Evolutionary conservation across 2,113 vertebrate genomes (phyloP).

Genomic region (Zapus hudsonius): DNA sequence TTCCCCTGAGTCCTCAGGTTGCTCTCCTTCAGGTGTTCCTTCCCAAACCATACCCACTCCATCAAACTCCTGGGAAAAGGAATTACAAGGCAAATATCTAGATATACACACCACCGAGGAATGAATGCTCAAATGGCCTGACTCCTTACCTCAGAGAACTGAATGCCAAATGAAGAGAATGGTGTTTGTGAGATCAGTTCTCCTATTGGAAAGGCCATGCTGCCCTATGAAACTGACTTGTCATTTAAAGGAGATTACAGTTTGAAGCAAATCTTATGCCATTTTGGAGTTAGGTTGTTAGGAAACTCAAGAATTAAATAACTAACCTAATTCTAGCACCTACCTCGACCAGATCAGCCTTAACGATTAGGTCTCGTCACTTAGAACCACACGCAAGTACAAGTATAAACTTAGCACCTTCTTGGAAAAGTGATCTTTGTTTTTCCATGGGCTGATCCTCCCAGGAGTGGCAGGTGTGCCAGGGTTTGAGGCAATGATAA

Average conservation of each 20-base stretch:
- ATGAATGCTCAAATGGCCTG: background rate
- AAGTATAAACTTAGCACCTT: constrained; percentile 8
- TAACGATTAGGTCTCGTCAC: background rate
- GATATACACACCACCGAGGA: background rate
- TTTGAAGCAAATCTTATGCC: constrained; percentile 21
- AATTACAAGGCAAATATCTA: background rate
- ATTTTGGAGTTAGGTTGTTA: no score
- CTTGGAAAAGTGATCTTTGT: background rate
- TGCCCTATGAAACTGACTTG: background rate
- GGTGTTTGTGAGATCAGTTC: background rate
- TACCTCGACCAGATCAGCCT: background rate
- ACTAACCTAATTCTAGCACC: background rate
- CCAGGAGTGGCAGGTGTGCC: background rate
- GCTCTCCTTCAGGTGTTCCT: background rate
- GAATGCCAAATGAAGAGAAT: background rate
- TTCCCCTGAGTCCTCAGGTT: background rate
- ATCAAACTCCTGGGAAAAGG: background rate
- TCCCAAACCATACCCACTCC: background rate
- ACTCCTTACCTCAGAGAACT: background rate
- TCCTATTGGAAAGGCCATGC: constrained; percentile 1
- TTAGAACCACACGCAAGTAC: background rate
- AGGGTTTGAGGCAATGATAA: background rate
- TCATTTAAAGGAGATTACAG: constrained; percentile 43
- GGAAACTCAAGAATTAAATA: background rate
- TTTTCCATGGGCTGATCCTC: background rate